Percentiles rank a stretch among this genome's conserved stretches.
phyloP scores from a whole-genome alignment of 2,797 vertebrate species.

The Helarctos malayanus region DNA sequence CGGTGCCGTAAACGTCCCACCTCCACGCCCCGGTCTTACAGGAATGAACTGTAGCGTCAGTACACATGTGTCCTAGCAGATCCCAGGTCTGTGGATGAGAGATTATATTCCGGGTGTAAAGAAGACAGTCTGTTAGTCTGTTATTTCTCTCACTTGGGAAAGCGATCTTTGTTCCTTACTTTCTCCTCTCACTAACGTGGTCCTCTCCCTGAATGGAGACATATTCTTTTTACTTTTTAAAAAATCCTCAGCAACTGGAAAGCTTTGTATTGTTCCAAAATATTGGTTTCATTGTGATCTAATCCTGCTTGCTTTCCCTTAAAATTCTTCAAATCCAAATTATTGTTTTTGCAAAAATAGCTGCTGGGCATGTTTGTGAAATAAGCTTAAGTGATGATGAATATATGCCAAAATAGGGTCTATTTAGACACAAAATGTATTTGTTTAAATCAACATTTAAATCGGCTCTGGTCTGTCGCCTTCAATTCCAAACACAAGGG shows the following conservation, averaged over 20 bases:
- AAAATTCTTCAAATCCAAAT: conserved; percentile 71
- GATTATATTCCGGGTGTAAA: not conserved
- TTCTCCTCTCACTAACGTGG: not conserved
- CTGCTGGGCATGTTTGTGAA: conserved; percentile 82
- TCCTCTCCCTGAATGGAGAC: no score
- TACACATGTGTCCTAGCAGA: conserved; percentile 60
- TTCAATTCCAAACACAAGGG: not conserved
- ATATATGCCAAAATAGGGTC: conserved; percentile 76
- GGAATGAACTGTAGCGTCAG: conserved; percentile 64
- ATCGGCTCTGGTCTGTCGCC: conserved; percentile 39
- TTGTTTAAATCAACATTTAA: conserved; percentile 80
- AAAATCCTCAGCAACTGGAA: conserved; percentile 17
- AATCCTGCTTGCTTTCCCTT: conserved; percentile 64
- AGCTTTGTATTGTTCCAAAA: conserved; percentile 66
- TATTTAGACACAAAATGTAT: conserved; percentile 75
- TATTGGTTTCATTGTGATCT: conserved; percentile 60
- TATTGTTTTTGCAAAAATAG: conserved; percentile 76
- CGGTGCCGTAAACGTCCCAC: not conserved
- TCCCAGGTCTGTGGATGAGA: conserved; percentile 4
- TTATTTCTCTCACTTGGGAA: not conserved
- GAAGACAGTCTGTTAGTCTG: no score
- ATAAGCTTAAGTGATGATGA: conserved; percentile 79
- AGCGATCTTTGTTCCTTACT: not conserved
- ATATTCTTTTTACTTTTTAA: not conserved
- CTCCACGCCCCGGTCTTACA: not conserved